These are phyloP conservation scores for Apis florea DNA, from an alignment of 1,140 invertebrate genomes.

Conservation along the genomic window DNA sequence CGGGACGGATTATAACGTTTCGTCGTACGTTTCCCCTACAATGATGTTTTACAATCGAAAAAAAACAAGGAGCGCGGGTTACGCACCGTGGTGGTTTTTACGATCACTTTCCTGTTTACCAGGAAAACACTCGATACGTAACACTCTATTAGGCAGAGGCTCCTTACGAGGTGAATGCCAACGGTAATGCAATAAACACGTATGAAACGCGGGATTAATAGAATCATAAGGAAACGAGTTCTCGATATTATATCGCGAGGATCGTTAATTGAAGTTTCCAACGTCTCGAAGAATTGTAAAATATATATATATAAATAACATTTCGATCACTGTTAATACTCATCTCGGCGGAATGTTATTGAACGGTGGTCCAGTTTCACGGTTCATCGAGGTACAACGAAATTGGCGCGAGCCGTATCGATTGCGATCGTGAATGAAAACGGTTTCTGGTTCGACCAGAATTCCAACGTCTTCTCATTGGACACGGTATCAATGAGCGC, in stretches of 20 bases:
- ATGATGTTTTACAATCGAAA: neutral
- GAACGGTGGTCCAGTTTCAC: slow-evolving; percentile 4
- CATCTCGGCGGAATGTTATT: neutral
- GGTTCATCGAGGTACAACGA: slow-evolving; percentile 24
- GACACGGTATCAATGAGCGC: slow-evolving; percentile 56
- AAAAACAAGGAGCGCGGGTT: neutral
- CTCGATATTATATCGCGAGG: neutral
- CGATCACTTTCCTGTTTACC: slow-evolving; percentile 17
- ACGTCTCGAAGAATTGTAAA: neutral
- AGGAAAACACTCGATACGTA: neutral
- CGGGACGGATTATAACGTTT: neutral
- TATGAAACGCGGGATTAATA: neutral
- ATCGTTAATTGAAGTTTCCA: slow-evolving; percentile 11
- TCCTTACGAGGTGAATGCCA: too few relatives aligned
- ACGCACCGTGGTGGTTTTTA: neutral
- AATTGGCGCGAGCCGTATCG: neutral
- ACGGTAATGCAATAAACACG: neutral
- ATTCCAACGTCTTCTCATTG: too few relatives aligned
- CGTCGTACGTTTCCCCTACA: neutral
- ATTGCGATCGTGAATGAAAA: slow-evolving; percentile 20
- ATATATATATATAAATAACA: neutral
- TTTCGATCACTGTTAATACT: neutral
- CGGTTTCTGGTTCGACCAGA: neutral
- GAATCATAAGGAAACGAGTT: slow-evolving; percentile 23
- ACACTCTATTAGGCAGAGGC: neutral